Percentiles rank a stretch among this genome's conserved stretches.
Evolutionary conservation across 2,113 vertebrate species (phyloP).

Genomic region (Datnioides undecimradiatus): DNA sequence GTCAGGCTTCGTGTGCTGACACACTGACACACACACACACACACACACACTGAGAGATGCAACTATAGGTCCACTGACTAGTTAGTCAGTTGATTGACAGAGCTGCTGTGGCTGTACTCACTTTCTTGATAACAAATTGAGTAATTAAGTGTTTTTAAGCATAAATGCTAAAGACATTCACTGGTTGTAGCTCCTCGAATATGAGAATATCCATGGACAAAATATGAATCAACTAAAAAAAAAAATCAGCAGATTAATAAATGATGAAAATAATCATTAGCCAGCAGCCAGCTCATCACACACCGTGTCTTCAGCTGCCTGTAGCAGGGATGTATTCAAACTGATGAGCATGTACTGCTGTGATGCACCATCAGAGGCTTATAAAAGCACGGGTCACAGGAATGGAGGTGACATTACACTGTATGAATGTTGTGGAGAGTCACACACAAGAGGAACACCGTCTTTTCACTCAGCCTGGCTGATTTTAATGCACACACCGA

Average conservation of each 20-base stretch:
- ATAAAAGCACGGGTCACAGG: not conserved
- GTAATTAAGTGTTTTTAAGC: too few species aligned
- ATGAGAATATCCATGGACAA: too few species aligned
- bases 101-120: not conserved
- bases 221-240: too few species aligned
- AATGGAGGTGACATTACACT: not conserved
- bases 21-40: not conserved
- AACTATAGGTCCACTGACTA: not conserved
- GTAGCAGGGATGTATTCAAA: not conserved
- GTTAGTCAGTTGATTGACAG: not conserved
- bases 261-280: not conserved
- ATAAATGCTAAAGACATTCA: not conserved
- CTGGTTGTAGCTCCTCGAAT: not conserved
- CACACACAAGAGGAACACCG: too few species aligned
- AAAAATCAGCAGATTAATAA: too few species aligned
- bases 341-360: not conserved
- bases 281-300: too few species aligned
- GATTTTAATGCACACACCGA: not conserved
- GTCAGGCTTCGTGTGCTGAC: too few species aligned
- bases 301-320: not conserved
- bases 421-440: not conserved
- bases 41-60: not conserved
- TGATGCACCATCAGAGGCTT: not conserved
- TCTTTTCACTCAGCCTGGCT: not conserved
- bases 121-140: too few species aligned